Evolutionary conservation across 23 tunicate genomes (phyloP).

Genomic region (Halocynthia aurantium): DNA sequence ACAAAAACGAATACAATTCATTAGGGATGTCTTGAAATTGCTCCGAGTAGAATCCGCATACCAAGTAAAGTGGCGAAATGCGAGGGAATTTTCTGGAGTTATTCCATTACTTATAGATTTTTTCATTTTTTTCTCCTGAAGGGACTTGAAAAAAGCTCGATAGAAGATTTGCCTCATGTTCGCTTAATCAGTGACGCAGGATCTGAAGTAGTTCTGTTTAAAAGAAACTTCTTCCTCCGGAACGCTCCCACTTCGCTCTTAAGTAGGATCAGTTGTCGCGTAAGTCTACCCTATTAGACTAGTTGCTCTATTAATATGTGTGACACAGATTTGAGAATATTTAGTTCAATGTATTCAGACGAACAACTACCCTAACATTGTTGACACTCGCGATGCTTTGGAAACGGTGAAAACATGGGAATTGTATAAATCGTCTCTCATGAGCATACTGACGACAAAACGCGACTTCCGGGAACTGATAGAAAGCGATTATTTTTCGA

Average conservation of each 20-base stretch:
- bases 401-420: constrained; percentile 45
- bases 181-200: constrained; percentile 55
- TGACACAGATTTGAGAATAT: background rate
- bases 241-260: constrained; percentile 60
- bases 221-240: constrained; percentile 42
- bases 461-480: too few relatives aligned
- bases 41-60: too few relatives aligned
- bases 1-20: too few relatives aligned
- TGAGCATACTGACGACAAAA: background rate
- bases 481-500: too few relatives aligned
- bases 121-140: constrained; percentile 3
- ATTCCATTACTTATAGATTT: background rate
- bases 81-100: too few relatives aligned
- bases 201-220: constrained; percentile 43
- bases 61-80: too few relatives aligned
- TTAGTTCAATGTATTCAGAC: constrained; percentile 7
- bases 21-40: too few relatives aligned
- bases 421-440: constrained; percentile 32
- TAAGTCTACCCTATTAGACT: background rate
- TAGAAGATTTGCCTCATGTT: constrained; percentile 35
- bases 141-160: constrained; percentile 38
- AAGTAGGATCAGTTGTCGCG: constrained; percentile 38
- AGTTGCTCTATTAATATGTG: background rate
- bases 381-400: constrained; percentile 21
- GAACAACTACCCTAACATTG: constrained; percentile 31